Evolutionary conservation across 1,140 invertebrate species (phyloP).

Genomic region (Bombus fervidus): DNA sequence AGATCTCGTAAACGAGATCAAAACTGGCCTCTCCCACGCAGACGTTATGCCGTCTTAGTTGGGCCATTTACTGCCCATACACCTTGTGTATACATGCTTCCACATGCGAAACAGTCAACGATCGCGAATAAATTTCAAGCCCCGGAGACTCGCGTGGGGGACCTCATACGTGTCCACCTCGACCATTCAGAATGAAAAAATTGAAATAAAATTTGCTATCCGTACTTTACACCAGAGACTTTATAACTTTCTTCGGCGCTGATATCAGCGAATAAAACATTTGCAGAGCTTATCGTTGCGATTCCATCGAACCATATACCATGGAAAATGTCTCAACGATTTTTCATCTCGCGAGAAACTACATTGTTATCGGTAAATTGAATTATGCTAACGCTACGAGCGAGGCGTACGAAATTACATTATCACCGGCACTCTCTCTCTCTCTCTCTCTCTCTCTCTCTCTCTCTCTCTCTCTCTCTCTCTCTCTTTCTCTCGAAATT

Average conservation of each 20-base stretch:
- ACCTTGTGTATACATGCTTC: constrained; percentile 46
- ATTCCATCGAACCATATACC: not conserved
- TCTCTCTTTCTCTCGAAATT: not conserved
- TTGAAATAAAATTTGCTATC: not conserved
- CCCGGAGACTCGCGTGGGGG: not conserved
- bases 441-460: no score
- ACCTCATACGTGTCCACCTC: not conserved
- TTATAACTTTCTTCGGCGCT: constrained; percentile 12
- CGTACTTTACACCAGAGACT: constrained; percentile 1
- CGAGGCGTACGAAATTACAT: not conserved
- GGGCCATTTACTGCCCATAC: constrained; percentile 48
- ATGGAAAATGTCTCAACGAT: not conserved
- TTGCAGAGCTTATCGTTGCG: not conserved
- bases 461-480: no score
- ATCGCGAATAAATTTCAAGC: constrained; percentile 25
- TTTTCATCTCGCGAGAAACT: not conserved
- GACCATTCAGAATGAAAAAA: not conserved
- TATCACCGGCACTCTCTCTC: no score
- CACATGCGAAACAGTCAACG: constrained; percentile 35
- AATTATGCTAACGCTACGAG: no score
- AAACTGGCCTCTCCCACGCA: constrained; percentile 64
- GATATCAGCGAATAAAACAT: not conserved
- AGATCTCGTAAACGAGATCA: constrained; percentile 66
- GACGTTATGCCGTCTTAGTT: constrained; percentile 49
- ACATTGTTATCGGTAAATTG: no score